These are phyloP conservation scores for Keiferia lycopersicella DNA, from an alignment of 2,888 invertebrate species.

Conservation along the genomic window DNA sequence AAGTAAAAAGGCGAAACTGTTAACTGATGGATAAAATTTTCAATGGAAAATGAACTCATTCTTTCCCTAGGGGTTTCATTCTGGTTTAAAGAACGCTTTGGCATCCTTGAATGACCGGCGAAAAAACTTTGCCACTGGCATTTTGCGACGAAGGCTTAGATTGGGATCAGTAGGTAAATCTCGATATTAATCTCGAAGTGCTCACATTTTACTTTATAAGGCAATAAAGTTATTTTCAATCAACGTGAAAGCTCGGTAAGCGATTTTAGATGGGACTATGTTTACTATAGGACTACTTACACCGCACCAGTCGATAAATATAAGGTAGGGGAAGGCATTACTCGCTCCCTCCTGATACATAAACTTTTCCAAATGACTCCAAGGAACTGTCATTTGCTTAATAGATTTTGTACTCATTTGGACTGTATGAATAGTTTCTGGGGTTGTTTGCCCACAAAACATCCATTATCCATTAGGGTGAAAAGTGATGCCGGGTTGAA, in stretches of 20 bases:
- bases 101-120: conserved; percentile 44
- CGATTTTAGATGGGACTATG: conserved; percentile 18
- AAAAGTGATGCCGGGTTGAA: conserved; percentile 29
- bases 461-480: conserved; percentile 36
- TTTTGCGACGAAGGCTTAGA: conserved; percentile 46
- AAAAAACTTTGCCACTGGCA: conserved; percentile 45
- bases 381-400: conserved; percentile 21
- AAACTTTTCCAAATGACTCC: conserved; percentile 18
- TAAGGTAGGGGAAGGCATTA: conserved; percentile 14
- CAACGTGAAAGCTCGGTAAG: conserved; percentile 21
- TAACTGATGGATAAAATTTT: conserved; percentile 46
- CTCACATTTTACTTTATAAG: conserved; percentile 29
- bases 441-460: conserved; percentile 24
- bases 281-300: not conserved
- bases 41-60: conserved; percentile 48
- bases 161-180: conserved; percentile 37
- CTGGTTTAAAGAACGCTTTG: conserved; percentile 45
- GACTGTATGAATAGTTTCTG: conserved; percentile 4
- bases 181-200: conserved; percentile 30
- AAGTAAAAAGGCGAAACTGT: conserved; percentile 40
- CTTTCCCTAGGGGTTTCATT: conserved; percentile 47
- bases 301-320: conserved; percentile 12
- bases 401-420: conserved; percentile 20
- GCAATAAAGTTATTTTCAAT: conserved; percentile 26
- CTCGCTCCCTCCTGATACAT: conserved; percentile 1